phyloP scores from a whole-genome alignment of 2,888 invertebrate species.

The Dicranocentrus wangi region DNA sequence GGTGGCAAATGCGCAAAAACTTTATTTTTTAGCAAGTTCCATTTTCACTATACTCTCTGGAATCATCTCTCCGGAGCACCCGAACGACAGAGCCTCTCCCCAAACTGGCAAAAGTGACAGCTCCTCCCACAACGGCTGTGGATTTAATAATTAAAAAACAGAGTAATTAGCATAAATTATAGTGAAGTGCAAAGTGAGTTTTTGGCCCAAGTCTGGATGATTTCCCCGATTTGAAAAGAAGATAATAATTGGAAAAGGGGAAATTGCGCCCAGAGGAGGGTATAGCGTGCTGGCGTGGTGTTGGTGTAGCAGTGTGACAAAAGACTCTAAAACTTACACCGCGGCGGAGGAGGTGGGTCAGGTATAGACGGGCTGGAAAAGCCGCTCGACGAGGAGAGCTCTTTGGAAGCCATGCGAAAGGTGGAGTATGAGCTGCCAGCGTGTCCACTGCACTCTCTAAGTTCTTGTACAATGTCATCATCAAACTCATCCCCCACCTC shows the following conservation, averaged over 20 bases:
- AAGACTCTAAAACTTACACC: conserved; percentile 59
- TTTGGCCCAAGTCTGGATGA: too few relatives aligned
- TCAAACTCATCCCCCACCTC: conserved; percentile 67
- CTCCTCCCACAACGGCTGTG: conserved; percentile 55
- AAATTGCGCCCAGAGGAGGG: too few relatives aligned
- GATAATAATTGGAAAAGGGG: too few relatives aligned
- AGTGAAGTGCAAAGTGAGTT: too few relatives aligned
- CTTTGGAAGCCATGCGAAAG: conserved; percentile 69
- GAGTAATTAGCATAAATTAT: conserved; percentile 52
- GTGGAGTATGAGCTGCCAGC: conserved; percentile 61
- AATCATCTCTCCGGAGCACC: conserved; percentile 63
- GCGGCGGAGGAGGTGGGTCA: conserved; percentile 72
- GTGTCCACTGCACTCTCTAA: conserved; percentile 64
- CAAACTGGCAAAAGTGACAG: conserved; percentile 65
- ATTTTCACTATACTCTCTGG: conserved; percentile 63
- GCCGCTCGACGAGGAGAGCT: conserved; percentile 71
- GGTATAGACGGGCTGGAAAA: conserved; percentile 72
- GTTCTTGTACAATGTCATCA: conserved; percentile 70
- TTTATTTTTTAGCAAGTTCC: conserved; percentile 63
- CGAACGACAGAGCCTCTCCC: conserved; percentile 66
- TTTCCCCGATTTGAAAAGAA: too few relatives aligned
- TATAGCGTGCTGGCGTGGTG: too few relatives aligned
- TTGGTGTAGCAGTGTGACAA: too few relatives aligned
- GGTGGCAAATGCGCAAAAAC: background rate
- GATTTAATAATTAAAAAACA: conserved; percentile 40